Evolutionary conservation across 1,140 invertebrate species (phyloP).

Genomic region (Drosophila tropicalis): DNA sequence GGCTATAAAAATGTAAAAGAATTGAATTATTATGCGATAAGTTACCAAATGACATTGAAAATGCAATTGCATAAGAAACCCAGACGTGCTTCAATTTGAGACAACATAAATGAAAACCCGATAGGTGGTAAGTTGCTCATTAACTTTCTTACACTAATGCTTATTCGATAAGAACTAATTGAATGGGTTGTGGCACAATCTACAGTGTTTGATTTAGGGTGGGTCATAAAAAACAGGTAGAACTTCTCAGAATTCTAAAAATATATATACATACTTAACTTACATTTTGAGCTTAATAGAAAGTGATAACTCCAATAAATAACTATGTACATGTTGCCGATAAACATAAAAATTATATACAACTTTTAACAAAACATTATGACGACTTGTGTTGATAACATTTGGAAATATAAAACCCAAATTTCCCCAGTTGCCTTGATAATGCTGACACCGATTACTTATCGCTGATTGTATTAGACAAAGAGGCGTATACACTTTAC

Average conservation of each 20-base stretch:
- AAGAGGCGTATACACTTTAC: not conserved
- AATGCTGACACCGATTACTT: not conserved
- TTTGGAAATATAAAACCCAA: not conserved
- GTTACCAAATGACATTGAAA: not conserved
- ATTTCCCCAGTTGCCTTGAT: not conserved
- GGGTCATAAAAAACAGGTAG: not conserved
- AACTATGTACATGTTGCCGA: not conserved
- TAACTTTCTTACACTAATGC: not conserved
- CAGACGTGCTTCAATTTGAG: not conserved
- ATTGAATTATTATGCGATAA: too few relatives aligned
- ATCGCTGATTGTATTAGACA: not conserved
- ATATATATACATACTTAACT: too few relatives aligned
- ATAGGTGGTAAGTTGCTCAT: not conserved
- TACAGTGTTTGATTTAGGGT: not conserved
- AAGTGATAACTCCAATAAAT: not conserved
- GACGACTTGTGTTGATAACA: not conserved
- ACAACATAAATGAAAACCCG: not conserved
- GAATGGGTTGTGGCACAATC: not conserved
- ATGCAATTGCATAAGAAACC: not conserved
- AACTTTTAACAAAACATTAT: not conserved
- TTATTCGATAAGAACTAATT: not conserved
- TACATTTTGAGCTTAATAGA: too few relatives aligned
- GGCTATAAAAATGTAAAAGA: slow-evolving; percentile 9
- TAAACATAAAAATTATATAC: not conserved
- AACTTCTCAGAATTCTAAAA: too few relatives aligned